A percentile compares a stretch with the other conserved stretches of the same genome.
These are phyloP conservation scores for Tenthredo livida DNA, from an alignment of 2,888 invertebrate genomes.

Conservation along the genomic window DNA sequence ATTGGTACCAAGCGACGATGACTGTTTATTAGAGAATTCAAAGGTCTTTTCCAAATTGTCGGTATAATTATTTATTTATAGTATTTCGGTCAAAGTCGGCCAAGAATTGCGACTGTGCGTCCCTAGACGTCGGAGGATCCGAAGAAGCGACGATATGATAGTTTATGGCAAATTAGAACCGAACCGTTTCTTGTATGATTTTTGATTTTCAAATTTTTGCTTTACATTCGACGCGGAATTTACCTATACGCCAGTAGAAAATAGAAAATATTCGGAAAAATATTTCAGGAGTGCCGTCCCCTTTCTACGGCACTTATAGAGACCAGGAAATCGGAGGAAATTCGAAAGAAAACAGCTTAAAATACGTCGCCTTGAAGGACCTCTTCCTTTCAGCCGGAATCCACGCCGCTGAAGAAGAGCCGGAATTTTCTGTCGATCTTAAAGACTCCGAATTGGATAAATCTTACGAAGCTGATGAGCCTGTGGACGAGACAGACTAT, in stretches of 20 bases:
- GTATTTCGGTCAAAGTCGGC: constrained; percentile 52
- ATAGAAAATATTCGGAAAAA: background rate
- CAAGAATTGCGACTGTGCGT: constrained; percentile 12
- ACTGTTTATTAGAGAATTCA: constrained; percentile 49
- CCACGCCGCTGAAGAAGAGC: constrained; percentile 42
- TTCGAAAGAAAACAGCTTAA: constrained; percentile 63
- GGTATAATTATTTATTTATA: constrained; percentile 40
- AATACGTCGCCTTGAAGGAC: constrained; percentile 71
- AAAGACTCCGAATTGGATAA: constrained; percentile 35
- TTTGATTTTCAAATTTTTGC: background rate
- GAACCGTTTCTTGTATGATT: background rate
- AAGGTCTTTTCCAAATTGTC: constrained; percentile 45
- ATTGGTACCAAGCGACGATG: constrained; percentile 17
- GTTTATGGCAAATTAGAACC: background rate
- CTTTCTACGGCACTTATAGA: constrained; percentile 79
- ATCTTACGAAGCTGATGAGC: constrained; percentile 26
- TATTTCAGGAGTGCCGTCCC: constrained; percentile 77
- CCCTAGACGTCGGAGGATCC: background rate
- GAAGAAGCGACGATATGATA: background rate
- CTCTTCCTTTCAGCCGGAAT: constrained; percentile 67
- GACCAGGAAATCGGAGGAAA: constrained; percentile 74
- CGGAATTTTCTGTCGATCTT: constrained; percentile 43
- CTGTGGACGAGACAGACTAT: background rate
- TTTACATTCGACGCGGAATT: background rate
- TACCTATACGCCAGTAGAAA: no score